phyloP scores from a whole-genome alignment of 2,797 vertebrate species.

The Megaceryle alcyon region DNA sequence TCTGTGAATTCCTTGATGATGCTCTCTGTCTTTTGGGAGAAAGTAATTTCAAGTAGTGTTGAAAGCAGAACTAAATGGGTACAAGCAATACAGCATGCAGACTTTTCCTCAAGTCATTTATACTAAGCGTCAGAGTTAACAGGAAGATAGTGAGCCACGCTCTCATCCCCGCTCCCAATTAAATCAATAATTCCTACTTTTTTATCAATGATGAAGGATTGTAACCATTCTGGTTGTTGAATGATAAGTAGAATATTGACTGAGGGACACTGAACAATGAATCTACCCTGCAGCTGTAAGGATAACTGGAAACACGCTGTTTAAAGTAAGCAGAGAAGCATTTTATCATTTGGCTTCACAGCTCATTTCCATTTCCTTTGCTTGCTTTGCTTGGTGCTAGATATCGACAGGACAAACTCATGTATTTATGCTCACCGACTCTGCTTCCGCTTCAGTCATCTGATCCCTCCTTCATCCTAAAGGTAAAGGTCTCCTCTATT shows the following conservation, averaged over 20 bases:
- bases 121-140: not conserved
- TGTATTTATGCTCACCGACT: not conserved
- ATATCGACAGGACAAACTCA: not conserved
- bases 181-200: not conserved
- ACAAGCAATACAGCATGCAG: not conserved
- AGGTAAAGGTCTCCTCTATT: not conserved
- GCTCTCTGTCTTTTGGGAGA: not conserved
- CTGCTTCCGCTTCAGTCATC: not conserved
- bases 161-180: not conserved
- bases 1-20: not conserved
- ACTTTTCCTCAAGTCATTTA: not conserved
- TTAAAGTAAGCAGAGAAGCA: not conserved
- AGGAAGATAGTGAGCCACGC: not conserved
- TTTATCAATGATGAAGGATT: not conserved
- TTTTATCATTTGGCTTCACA: not conserved
- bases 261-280: not conserved
- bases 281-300: not conserved
- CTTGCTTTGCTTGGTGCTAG: not conserved
- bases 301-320: not conserved
- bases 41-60: not conserved
- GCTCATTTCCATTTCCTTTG: not conserved
- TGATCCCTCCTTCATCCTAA: not conserved
- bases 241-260: not conserved
- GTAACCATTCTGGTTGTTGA: not conserved
- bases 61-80: not conserved